Base-by-base conservation (phyloP, 2,888 invertebrate genomes). In the Onthophagus sagittarius region DNA sequence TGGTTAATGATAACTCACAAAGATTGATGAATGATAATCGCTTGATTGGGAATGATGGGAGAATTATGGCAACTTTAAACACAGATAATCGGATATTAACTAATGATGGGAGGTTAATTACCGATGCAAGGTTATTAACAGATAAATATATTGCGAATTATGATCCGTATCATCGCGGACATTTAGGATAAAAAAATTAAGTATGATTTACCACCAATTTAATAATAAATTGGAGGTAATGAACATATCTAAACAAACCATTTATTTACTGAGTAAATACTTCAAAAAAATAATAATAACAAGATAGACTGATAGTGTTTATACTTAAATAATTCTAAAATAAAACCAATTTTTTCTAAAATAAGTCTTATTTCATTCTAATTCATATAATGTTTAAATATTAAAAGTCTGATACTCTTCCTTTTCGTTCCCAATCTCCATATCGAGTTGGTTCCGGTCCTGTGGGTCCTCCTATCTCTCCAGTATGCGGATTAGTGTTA, bases 381-480 rank as follows among this genome's bases (percentile, higher is more conserved):
- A 53, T n/a, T n/a, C n/a, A n/a, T n/a, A n/a, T 53, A 7, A 53
- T 4, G 39, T 15, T 13, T 63, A 3, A 63, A 15, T 15, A 23
- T 63, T 88, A 99, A 87, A 99, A 99, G 87, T 99, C 99, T 0
- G 95, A 89, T 62, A 97, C 97, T 83, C 99, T 89, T 75, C 99
- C 99, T 83, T 99, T 99, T 78, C 99, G 89, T 84, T 99, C 99
- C 99, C 99, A 99, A 86, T 99, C 99, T 0, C 99, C 99, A 86
- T 96, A 99, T 79, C 99, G 90, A 9, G 99, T 99, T 6, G 99
- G 99, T 87, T 99, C 99, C 0, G 98, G 99, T 5, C 99, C 99
- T 79, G 90, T 88, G 0, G 99, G 99, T 0, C 99, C 99, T 62
- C 96, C 96, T 73, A 96, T 87, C 89, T 99, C 99, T 9, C 99